Percentiles rank a stretch among this genome's conserved stretches.
Evolutionary conservation across 2,888 invertebrate genomes (phyloP).

Genomic region (Eupithecia tripunctaria): DNA sequence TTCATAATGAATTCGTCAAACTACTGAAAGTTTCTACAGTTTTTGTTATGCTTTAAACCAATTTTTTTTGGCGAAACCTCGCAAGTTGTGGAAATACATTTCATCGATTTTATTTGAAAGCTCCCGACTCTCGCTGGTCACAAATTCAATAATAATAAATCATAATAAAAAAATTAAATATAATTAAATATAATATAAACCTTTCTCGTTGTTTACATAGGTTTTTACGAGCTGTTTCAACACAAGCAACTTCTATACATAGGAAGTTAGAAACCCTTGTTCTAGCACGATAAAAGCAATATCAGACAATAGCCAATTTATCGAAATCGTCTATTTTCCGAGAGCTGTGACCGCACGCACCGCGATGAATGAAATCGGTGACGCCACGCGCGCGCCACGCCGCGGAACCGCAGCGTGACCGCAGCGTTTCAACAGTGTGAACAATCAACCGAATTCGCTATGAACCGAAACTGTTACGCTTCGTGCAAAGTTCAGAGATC

Average conservation of each 20-base stretch:
- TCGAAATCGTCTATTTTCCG: not conserved
- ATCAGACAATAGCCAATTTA: constrained; percentile 6
- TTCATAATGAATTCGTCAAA: too few species aligned
- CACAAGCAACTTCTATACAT: too few species aligned
- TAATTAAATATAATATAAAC: too few species aligned
- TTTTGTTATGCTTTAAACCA: too few species aligned
- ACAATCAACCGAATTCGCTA: not conserved
- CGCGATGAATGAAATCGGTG: constrained; percentile 27
- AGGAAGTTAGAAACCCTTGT: not conserved
- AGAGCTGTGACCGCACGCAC: constrained; percentile 22
- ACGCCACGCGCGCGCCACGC: constrained; percentile 22
- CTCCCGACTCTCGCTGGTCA: not conserved
- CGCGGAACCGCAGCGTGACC: constrained; percentile 21
- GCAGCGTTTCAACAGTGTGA: constrained; percentile 23
- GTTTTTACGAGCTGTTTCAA: not conserved
- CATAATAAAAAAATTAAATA: too few species aligned
- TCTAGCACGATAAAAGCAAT: not conserved
- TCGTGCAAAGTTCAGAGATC: not conserved
- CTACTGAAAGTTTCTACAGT: too few species aligned
- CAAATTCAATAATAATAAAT: too few species aligned
- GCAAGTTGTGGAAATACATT: too few species aligned
- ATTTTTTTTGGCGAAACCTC: too few species aligned
- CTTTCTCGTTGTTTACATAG: not conserved
- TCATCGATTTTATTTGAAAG: not conserved
- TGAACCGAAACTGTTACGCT: not conserved